Evolutionary conservation across 2,888 invertebrate genomes (phyloP).

Genomic region (Serripes groenlandicus): DNA sequence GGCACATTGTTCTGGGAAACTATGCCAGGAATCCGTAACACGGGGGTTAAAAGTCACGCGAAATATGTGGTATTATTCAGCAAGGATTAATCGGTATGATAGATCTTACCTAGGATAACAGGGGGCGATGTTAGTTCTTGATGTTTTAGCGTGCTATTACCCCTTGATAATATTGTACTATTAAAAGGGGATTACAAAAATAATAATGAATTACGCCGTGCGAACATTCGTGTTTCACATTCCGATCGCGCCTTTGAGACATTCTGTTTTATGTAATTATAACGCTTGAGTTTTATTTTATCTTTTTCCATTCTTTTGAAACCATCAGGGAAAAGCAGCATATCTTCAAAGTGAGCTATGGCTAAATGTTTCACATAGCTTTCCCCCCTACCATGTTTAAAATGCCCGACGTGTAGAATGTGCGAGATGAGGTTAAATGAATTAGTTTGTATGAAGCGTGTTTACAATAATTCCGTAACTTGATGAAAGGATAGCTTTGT

Average conservation of each 20-base stretch:
- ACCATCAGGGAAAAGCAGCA: too few relatives aligned
- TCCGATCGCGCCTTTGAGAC: not conserved
- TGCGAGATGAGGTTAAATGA: too few relatives aligned
- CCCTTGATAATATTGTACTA: not conserved
- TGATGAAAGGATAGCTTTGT: too few relatives aligned
- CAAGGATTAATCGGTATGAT: not conserved
- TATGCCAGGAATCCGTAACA: slow-evolving; percentile 1
- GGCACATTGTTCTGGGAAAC: slow-evolving; percentile 3
- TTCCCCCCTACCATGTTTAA: too few relatives aligned
- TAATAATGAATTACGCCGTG: not conserved
- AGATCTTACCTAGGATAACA: not conserved
- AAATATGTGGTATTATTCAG: not conserved
- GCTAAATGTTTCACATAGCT: too few relatives aligned
- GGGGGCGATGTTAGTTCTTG: not conserved
- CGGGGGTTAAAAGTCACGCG: not conserved
- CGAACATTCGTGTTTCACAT: not conserved
- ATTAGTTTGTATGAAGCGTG: too few relatives aligned
- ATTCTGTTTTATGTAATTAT: not conserved
- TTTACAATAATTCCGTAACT: too few relatives aligned
- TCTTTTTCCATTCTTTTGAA: too few relatives aligned
- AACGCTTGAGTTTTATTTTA: too few relatives aligned
- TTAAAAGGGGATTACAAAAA: not conserved
- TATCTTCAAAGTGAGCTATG: too few relatives aligned
- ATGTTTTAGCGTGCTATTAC: not conserved
- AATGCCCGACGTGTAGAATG: too few relatives aligned